Evolutionary conservation across 2,113 vertebrate species (phyloP).

Genomic region (Neodon shergylaensis): DNA sequence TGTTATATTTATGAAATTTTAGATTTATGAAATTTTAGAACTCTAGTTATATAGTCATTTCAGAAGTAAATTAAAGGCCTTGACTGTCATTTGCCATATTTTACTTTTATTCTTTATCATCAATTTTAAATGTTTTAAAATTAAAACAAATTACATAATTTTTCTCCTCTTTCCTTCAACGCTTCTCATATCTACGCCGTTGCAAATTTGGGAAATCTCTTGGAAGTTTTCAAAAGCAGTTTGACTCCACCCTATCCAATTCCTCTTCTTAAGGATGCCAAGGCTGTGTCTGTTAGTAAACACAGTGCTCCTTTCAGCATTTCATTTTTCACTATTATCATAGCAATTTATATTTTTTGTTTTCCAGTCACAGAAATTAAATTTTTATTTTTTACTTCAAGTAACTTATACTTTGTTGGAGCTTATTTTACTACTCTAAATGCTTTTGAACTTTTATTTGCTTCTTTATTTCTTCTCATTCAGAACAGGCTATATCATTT

Average conservation of each 20-base stretch:
- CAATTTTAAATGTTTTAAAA: background rate
- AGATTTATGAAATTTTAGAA: background rate
- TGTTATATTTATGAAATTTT: background rate
- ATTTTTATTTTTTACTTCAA: background rate
- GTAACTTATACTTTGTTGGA: background rate
- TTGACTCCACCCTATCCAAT: background rate
- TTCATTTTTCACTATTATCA: background rate
- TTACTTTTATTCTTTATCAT: background rate
- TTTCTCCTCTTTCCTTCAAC: background rate
- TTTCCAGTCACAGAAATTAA: background rate
- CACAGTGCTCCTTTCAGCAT: background rate
- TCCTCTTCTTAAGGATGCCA: background rate
- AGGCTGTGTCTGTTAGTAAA: no score
- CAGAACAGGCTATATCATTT: background rate
- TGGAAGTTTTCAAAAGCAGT: background rate
- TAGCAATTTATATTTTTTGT: background rate
- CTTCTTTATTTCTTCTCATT: background rate
- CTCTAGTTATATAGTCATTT: background rate
- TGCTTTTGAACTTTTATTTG: background rate
- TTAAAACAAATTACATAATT: background rate
- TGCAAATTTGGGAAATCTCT: background rate
- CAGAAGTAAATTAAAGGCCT: background rate
- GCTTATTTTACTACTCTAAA: background rate
- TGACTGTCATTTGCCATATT: background rate
- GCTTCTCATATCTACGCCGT: no score